Percentiles rank a stretch among this genome's conserved stretches.
Evolutionary conservation across 2,888 invertebrate species (phyloP).

Genomic region (Cephus nigrinus): DNA sequence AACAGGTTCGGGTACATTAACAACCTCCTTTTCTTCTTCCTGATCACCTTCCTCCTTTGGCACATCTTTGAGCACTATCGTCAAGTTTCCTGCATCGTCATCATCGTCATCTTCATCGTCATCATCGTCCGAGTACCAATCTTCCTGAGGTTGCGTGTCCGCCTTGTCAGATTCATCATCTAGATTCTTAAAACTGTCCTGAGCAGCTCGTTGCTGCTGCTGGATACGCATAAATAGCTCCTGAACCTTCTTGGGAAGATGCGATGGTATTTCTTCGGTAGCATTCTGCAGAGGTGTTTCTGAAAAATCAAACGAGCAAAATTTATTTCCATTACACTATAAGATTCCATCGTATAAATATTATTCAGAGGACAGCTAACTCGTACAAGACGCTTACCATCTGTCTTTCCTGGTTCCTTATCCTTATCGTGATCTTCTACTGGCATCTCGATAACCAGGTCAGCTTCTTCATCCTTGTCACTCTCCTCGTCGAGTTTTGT

Average conservation of each 20-base stretch:
- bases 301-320: constrained; percentile 7
- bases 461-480: constrained; percentile 61
- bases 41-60: constrained; percentile 70
- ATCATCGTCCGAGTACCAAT: constrained; percentile 88
- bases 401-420: constrained; percentile 26
- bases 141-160: constrained; percentile 62
- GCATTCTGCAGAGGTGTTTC: background rate
- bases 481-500: constrained; percentile 61
- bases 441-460: constrained; percentile 57
- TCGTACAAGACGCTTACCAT: constrained; percentile 24
- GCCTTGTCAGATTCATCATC: constrained; percentile 56
- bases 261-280: constrained; percentile 64
- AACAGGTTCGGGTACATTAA: background rate
- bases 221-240: constrained; percentile 76
- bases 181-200: constrained; percentile 64
- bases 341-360: constrained; percentile 9
- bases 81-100: constrained; percentile 62
- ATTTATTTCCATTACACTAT: background rate
- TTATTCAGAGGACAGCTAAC: background rate
- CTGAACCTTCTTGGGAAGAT: constrained; percentile 74
- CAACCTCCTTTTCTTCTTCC: constrained; percentile 53
- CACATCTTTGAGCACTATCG: constrained; percentile 83
- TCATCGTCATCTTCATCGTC: constrained; percentile 70
- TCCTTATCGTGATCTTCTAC: constrained; percentile 56
- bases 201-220: constrained; percentile 71